Base-by-base conservation (phyloP, 2,888 invertebrate genomes). In the Portevinia maculata region DNA sequence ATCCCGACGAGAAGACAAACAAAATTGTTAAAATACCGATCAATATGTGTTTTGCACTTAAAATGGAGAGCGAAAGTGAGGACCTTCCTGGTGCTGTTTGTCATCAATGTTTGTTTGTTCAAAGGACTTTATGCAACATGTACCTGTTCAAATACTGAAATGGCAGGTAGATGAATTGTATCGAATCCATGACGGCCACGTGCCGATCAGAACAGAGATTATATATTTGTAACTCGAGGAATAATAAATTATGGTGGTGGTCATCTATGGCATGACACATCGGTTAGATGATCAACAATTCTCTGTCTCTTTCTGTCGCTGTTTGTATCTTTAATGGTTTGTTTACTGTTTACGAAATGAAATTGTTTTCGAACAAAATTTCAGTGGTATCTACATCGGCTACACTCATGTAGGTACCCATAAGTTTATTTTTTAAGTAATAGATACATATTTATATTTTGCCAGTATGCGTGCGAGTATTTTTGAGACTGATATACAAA, bases 121-220 rank as follows among this genome's bases (percentile, higher is more conserved):
- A 71, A 71, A 83, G 76, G 78, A 83, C 71, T 83, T 83, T 78
- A 83, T 83, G 81, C 78, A 83, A 83, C 71, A 60, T 15, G 67
- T 76, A 76, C 79, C 79, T 81, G 79, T 75, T 81, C 64, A 57
- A 69, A 81, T 39, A 75, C 7, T 50, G 24, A 11, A 8, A 17
- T 15, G 17, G 30, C 79, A 75, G 69, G 79, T 79, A 79, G 15
- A 9, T 17, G 24, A 7, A n/a, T 30, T 17, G 4, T 2, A 13
- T 7, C 4, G 5, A 0, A 17, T 1, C 24, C n/a, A 24, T 21
- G 4, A 65, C 57, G 57, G 75, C 52, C 75, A 75, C 75, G 79
- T 81, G 75, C 79, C 55, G 64, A 70, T 59, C 52, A 37, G 55
- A 57, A 37, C 39, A 6, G 15, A 52, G 44, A 48, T 41, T 21